Evolutionary conservation across 1,140 invertebrate species (phyloP).

Genomic region (Glomeris maerens): DNA sequence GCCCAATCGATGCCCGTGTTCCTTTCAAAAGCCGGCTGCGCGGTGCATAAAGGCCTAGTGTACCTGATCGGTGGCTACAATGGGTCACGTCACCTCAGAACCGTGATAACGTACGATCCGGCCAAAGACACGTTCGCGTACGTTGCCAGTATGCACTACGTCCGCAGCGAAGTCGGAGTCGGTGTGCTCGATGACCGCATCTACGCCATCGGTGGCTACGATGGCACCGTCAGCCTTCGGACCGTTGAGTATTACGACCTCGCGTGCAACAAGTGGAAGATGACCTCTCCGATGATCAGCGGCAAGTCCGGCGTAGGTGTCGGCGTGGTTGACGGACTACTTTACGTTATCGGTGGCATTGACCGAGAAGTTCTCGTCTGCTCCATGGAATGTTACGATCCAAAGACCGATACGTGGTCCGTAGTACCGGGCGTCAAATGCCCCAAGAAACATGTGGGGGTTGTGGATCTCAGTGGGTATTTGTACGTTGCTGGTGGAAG

Average conservation of each 20-base stretch:
- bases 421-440: conserved; percentile 21
- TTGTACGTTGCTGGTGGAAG: conserved; percentile 10
- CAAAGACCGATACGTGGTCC: conserved; percentile 33
- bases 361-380: conserved; percentile 28
- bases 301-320: conserved; percentile 24
- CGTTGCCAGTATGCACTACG: conserved; percentile 50
- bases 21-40: conserved; percentile 10
- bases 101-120: conserved; percentile 57
- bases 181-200: conserved; percentile 48
- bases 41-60: conserved; percentile 4
- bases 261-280: conserved; percentile 43
- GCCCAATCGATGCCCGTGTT: conserved; percentile 9
- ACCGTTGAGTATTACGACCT: conserved; percentile 50
- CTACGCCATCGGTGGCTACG: conserved; percentile 63
- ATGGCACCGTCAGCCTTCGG: conserved; percentile 55
- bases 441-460: conserved; percentile 10
- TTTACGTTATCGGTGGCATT: conserved; percentile 39
- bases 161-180: conserved; percentile 57
- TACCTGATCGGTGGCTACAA: conserved; percentile 55
- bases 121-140: conserved; percentile 49
- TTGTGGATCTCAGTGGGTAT: conserved; percentile 6
- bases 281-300: conserved; percentile 40
- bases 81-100: conserved; percentile 62
- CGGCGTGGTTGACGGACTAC: conserved; percentile 33
- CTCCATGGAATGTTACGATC: conserved; percentile 38